Evolutionary conservation across 53 echinoderm and acorn worm genomes (phyloP), one percentile per base, ranked within the genome.

Genomic region (Holothuria leucospilota): DNA sequence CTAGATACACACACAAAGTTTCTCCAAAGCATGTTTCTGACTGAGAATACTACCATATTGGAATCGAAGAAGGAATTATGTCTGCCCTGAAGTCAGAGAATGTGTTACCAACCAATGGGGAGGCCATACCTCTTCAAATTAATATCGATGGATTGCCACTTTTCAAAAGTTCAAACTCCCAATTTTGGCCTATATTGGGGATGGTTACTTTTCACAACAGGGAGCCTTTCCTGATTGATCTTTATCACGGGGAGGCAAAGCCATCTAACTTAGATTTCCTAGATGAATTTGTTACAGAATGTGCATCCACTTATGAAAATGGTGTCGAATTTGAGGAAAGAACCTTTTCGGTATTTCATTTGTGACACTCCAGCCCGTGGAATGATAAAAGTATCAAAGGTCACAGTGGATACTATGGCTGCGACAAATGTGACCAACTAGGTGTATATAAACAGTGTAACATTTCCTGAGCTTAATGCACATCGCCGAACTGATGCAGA

Each of bases 331-430:
- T 13, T 16, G 28, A 67, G 4, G 72, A 21, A 10, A 34, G 24
- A 13, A 67, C 0, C 28, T 21, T 8, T 30, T 29, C 67, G 0
- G 67, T 67, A 16, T 29, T 46, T 85, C 64, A 82, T 89, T 53
- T 92, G 92, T 73, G 92, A 92, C 82, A 82, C 92, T 27, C 89
- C 92, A 63, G 92, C 92, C 15, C 39, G 92, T 11, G 75, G 89
- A 63, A 65, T 89, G 53, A 71, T 92, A 21, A 92, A 86, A 74
- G 82, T 25, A 68, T 80, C 18, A 92, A 88, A 71, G 27, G 85
- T 26, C 92, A 92, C 72, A 88, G 84, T 88, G 88, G 69, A 40
- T 88, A 92, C 70, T 85, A 71, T 85, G 88, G 85, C 2, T 88
- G 92, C 77, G 91, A 88, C 18, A 83, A 84, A 40, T 91, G 91